These are phyloP conservation scores for Mystacides longicornis DNA, from an alignment of 2,888 invertebrate genomes.

Conservation along the genomic window DNA sequence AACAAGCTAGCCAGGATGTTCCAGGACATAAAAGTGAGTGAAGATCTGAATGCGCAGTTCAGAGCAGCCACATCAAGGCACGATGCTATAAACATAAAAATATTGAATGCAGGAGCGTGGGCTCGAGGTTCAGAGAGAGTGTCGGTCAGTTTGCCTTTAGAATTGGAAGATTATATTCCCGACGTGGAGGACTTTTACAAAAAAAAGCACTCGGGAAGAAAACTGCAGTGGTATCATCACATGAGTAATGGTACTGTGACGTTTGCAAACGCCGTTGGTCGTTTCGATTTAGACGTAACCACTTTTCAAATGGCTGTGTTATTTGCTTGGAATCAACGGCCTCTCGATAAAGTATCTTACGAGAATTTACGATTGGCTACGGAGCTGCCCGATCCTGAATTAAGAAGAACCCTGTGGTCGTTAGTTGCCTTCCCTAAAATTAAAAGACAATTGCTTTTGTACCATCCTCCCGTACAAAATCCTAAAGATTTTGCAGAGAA, in stretches of 20 bases:
- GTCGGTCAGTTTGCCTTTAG: conserved; percentile 91
- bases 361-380: conserved; percentile 95
- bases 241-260: conserved; percentile 99
- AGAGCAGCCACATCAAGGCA: conserved; percentile 71
- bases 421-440: conserved; percentile 93
- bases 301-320: conserved; percentile 99
- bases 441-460: conserved; percentile 82
- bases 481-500: conserved; percentile 92
- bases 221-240: conserved; percentile 98
- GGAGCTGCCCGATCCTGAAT: conserved; percentile 91
- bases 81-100: conserved; percentile 95
- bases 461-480: conserved; percentile 71
- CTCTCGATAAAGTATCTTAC: conserved; percentile 86
- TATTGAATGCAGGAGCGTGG: conserved; percentile 98
- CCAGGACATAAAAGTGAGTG: conserved; percentile 95
- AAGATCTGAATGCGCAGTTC: conserved; percentile 93
- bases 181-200: conserved; percentile 99
- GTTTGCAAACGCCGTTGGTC: conserved; percentile 84
- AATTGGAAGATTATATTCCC: conserved; percentile 97
- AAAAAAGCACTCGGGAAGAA: conserved; percentile 94
- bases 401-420: conserved; percentile 92
- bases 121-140: conserved; percentile 90
- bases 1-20: conserved; percentile 98
- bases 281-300: conserved; percentile 96
- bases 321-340: conserved; percentile 98